phyloP scores from a whole-genome alignment of 2,797 vertebrate species.

The Sebastolobus alascanus region DNA sequence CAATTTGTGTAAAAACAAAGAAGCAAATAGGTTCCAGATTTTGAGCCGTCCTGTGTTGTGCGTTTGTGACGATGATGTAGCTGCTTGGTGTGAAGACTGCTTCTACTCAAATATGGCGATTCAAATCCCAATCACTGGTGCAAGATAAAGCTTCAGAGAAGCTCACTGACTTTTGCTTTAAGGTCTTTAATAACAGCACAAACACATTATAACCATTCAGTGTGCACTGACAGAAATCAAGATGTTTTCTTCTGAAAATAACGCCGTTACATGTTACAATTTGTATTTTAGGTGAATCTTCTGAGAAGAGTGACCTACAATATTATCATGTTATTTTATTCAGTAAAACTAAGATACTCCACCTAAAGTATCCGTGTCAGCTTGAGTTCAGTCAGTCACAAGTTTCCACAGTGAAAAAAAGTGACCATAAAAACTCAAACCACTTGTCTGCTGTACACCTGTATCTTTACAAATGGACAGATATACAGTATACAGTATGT shows the following conservation, averaged over 20 bases:
- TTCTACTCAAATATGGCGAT: not conserved
- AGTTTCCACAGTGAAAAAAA: not conserved
- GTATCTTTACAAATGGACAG: not conserved
- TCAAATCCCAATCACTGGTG: not conserved
- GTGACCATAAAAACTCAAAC: not conserved
- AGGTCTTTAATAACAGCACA: not conserved
- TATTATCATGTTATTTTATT: not conserved
- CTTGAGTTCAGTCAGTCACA: not conserved
- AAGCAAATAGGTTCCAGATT: not conserved
- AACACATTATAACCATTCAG: not conserved
- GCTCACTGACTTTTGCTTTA: not conserved
- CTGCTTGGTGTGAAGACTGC: not conserved
- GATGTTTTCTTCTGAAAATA: not conserved
- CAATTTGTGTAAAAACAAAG: conserved; percentile 19
- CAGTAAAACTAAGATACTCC: not conserved
- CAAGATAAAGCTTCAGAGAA: not conserved
- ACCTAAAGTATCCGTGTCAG: not conserved
- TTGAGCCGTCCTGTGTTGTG: not conserved
- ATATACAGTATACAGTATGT: not conserved
- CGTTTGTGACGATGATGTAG: not conserved
- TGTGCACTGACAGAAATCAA: not conserved
- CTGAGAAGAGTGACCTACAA: not conserved
- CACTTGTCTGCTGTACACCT: not conserved
- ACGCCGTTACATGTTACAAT: not conserved
- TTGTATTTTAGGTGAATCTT: not conserved